Evolutionary conservation across 2,888 invertebrate genomes (phyloP), one percentile per base, ranked within the genome.

Genomic region (Reticulitermes lucifugus): DNA sequence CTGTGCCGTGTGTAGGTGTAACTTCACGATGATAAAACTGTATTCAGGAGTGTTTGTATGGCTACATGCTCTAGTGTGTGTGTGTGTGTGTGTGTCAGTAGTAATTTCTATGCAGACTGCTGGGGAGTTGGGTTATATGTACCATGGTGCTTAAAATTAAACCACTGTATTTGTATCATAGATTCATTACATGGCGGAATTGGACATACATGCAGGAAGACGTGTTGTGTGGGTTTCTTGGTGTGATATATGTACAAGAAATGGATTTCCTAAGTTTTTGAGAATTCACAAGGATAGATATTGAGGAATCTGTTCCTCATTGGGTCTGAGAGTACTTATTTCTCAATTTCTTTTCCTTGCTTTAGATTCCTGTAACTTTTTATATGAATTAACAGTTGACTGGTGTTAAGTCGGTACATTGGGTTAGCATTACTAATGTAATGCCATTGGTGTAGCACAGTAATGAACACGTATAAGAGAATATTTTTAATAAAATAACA

Each of bases 241-340:
- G 84, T 84, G 84, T 84, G 71, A 84, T 81, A 65, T 6, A 84
- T 65, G 22, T 79, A 75, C 41, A 71, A 55, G 73, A 81, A 81
- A 59, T 81, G 65, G 81, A 35, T 81, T n/a, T 81, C 59, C 5
- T 43, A 60, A 18, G 41, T 4, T 41, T 1, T n/a, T 21, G 65
- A n/a, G 73, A 14, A 41, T 0, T 12, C 18, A 41, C 14, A 2
- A 7, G 73, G 25, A 35, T 9, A 41, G 73, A 35, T 73, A 21
- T 41, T 29, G 73, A 73, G 73, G 73, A 73, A 73, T 35, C 21
- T 35, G 29, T 73, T 73, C 73, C 41, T 73, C 73, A 73, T 41
- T 35, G 35, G 25, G 73, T 73, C 73, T 41, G 73, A 73, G 29
- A 73, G 73, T 73, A 73, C 73, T 73, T 73, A 73, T 6, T 73